phyloP scores from a whole-genome alignment of 2,797 vertebrate species.

The Rhyacichthys aspro region DNA sequence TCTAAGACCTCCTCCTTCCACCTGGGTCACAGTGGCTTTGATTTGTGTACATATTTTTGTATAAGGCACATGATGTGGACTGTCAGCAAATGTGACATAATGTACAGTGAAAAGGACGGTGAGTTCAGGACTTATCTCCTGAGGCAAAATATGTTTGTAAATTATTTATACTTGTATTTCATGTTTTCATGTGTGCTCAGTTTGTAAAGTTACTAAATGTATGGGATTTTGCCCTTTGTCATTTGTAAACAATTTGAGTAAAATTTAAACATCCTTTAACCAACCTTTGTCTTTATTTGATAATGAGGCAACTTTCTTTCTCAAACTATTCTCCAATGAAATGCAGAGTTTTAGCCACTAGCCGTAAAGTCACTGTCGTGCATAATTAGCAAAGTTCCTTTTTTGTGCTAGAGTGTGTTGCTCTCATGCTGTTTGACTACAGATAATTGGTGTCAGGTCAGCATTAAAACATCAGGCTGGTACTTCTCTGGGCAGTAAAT shows the following conservation, averaged over 20 bases:
- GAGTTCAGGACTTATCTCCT: constrained; percentile 10
- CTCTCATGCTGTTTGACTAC: too few relatives aligned
- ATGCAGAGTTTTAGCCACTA: too few relatives aligned
- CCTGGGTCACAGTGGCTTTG: constrained; percentile 1
- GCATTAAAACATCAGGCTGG: too few relatives aligned
- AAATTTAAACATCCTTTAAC: constrained; percentile 18
- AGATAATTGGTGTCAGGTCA: too few relatives aligned
- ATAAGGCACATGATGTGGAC: constrained; percentile 23
- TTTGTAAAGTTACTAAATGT: constrained; percentile 20
- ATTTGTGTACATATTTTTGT: constrained; percentile 55
- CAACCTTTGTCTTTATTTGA: too few relatives aligned
- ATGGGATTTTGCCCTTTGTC: constrained; percentile 13
- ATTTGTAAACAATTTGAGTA: constrained; percentile 34
- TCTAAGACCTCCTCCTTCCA: too few relatives aligned
- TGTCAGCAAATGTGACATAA: constrained; percentile 35
- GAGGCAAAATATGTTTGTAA: constrained; percentile 25
- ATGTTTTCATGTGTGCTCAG: constrained; percentile 40
- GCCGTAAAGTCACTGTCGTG: too few relatives aligned
- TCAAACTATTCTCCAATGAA: too few relatives aligned
- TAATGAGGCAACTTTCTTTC: too few relatives aligned
- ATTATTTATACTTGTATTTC: constrained; percentile 51
- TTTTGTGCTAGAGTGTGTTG: too few relatives aligned
- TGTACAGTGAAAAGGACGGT: constrained; percentile 45
- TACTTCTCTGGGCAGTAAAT: too few relatives aligned
- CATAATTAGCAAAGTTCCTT: too few relatives aligned